phyloP scores from a whole-genome alignment of 92 coral and sea anemone genomes.

The Porites cylindrica region DNA sequence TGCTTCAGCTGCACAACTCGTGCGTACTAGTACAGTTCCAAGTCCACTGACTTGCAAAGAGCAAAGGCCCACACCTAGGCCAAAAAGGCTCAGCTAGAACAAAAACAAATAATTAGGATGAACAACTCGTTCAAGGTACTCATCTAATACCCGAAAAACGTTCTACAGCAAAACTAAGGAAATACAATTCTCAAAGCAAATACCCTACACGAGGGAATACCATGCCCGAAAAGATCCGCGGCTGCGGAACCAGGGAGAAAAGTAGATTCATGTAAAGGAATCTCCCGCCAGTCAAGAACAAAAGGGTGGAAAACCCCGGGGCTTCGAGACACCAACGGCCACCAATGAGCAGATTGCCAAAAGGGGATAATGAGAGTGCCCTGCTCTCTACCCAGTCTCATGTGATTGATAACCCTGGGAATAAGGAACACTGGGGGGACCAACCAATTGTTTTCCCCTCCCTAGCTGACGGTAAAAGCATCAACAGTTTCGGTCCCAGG shows the following conservation, averaged over 20 bases:
- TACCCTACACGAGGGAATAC: not conserved
- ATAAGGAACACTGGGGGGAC: no score
- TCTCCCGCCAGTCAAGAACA: not conserved
- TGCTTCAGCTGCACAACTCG: constrained; percentile 19
- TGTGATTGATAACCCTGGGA: constrained; percentile 22
- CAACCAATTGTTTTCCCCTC: no score
- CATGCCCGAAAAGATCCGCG: constrained; percentile 31
- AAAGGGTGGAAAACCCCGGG: constrained; percentile 42
- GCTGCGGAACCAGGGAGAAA: constrained; percentile 62
- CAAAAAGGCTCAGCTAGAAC: no score
- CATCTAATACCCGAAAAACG: no score
- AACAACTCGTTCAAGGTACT: no score
- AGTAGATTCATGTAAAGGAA: constrained; percentile 35
- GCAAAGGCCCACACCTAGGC: no score
- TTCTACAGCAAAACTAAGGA: not conserved
- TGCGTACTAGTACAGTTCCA: not conserved
- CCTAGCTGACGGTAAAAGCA: no score
- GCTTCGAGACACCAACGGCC: no score
- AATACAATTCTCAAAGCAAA: constrained; percentile 52
- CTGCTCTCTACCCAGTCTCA: constrained; percentile 17
- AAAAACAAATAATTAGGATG: no score
- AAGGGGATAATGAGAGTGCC: not conserved
- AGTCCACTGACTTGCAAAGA: no score
- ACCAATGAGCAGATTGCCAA: no score
- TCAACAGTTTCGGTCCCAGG: no score